Base-by-base conservation (phyloP, 2,113 vertebrate species). In the Calonectris borealis region DNA sequence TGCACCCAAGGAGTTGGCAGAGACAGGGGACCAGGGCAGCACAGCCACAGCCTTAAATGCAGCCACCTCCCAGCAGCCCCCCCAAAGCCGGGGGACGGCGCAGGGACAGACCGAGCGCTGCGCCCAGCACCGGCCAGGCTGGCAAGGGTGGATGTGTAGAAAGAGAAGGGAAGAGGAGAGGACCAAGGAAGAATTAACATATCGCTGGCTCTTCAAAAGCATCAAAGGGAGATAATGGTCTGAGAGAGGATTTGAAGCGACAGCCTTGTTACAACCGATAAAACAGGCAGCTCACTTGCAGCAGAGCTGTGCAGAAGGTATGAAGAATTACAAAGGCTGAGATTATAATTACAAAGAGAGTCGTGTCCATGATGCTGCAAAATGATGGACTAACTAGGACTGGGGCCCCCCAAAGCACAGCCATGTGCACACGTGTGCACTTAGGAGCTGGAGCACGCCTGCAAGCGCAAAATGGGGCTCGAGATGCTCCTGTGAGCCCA, bases 181-280 rank as follows among this genome's bases (percentile, higher is more conserved):
- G 96, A 94, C 96, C 94, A 81, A 95, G 95, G 93, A 87, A 73
- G 95, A 96, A 97, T 96, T 86, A 95, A 95, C 96, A 91, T 85
- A 80, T 93, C 83, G 84, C 87, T 95, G 94, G 82, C 96, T 96
- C 96, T 93, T 95, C 83, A 92, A 85, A 95, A 94, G 95, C 96
- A 96, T 97, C 97, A 94, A 90, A 94, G 94, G 93, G 51, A 95
- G 97, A 96, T 92, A 91, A 96, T 52, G 95, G 88, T 51, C 62
- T 52, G 93, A 46, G 83, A 91, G 95, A 71, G 96, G 94, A 97
- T 96, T 78, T 54, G 93, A 96, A 95, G 94, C 83, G 95, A 95
- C 96, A 96, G 94, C 49, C 72, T 16, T 26, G 94, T 73, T 95
- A 90, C 87, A 70, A 55, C 40, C 48, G 27, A 29, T 55, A 66